Base-by-base conservation (phyloP, 2,888 invertebrate species). In the Stegana nigrithorax region DNA sequence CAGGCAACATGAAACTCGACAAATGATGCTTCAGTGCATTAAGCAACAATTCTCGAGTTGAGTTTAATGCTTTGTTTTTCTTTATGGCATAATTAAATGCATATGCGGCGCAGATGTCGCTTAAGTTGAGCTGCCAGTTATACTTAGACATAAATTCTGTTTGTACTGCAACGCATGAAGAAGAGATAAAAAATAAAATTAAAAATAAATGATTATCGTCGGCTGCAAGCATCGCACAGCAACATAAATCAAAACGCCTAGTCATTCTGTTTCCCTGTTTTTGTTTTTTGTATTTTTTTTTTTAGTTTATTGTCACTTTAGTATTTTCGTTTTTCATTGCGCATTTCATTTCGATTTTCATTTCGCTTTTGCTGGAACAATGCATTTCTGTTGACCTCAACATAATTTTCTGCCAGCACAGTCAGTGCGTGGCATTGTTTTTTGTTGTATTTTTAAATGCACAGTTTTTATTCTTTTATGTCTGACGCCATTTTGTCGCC, bases 401-500 rank as follows among this genome's bases (percentile, higher is more conserved):
- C 53, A 55, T 36, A 55, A 14, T 55, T 36, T 39, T 39, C 39
- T 39, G 14, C 6, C n/a, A n/a, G 32, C 32, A 12, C n/a, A n/a
- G 14, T 39, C 39, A 39, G n/a, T 39, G 39, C 23, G n/a, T 21
- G 10, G 10, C 6, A 45, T 8, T 25, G n/a, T 47, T 2, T 21
- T 21, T 12, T 47, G 12, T 47, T 21, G 21, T 12, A 8, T n/a
- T 47, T 47, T 47, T 21, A 23, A 8, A 32, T 32, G n/a, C n/a
- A n/a, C n/a, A n/a, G n/a, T 8, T 7, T 12, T 23, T 23, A 45
- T 2, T n/a, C 12, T 45, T 32, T 53, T 53, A 19, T 29, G 32
- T 32, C 21, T 17, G 32, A 26, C 32, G 53, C 53, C 53, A 29
- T 26, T 53, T 32, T 53, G 53, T 53, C 53, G 53, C 53, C 53